These are phyloP conservation scores for Ferrisia virgata DNA, from an alignment of 2,888 invertebrate species.

Conservation along the genomic window DNA sequence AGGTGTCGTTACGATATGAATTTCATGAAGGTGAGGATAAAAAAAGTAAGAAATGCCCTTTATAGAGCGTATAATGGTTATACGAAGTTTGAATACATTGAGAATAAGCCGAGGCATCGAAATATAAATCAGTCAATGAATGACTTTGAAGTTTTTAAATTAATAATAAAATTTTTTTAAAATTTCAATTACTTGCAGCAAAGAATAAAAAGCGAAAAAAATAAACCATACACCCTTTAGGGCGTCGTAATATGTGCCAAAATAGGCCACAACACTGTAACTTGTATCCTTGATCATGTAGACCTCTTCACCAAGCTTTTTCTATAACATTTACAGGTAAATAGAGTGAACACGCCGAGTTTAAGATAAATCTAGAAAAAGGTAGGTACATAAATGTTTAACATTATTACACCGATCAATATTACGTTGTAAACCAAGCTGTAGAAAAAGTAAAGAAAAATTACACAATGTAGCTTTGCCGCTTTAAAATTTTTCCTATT, in stretches of 20 bases:
- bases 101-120: not conserved
- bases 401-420: not conserved
- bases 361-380: conserved; percentile 17
- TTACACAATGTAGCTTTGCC: not conserved
- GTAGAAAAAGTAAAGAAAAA: not conserved
- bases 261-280: conserved; percentile 46
- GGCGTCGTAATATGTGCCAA: conserved; percentile 46
- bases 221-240: conserved; percentile 29
- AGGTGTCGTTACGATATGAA: not conserved
- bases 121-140: conserved; percentile 12
- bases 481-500: not conserved
- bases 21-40: not conserved
- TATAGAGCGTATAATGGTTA: not conserved
- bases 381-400: not conserved
- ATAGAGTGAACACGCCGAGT: not conserved
- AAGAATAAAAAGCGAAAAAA: not conserved
- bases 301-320: conserved; percentile 16
- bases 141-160: conserved; percentile 21
- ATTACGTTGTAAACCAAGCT: not conserved
- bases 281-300: conserved; percentile 24
- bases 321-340: conserved; percentile 36
- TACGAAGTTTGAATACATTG: not conserved
- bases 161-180: not conserved
- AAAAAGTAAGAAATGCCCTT: not conserved
- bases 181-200: not conserved